phyloP scores from a whole-genome alignment of 2,797 vertebrate species.

The Miichthys miiuy region DNA sequence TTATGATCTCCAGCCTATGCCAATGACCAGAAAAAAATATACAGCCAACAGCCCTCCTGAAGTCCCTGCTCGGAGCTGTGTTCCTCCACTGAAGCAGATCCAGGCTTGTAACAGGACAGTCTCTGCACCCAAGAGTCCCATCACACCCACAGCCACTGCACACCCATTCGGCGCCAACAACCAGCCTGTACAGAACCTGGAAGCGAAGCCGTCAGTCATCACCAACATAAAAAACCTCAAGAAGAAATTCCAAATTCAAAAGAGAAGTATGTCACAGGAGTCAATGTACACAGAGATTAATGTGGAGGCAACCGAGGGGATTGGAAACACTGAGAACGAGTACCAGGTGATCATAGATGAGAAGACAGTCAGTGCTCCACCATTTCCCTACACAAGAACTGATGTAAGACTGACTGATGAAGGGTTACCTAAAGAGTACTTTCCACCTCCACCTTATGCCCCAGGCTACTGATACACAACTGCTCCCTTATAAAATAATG shows the following conservation, averaged over 20 bases:
- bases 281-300: conserved; percentile 51
- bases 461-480: conserved; percentile 75
- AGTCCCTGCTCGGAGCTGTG: conserved; percentile 48
- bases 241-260: conserved; percentile 79
- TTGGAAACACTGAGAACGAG: conserved; percentile 44
- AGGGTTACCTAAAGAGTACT: conserved; percentile 77
- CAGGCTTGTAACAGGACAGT: conserved; percentile 37
- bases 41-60: conserved; percentile 31
- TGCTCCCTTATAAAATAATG: neutral
- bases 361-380: neutral
- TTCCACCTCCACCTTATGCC: conserved; percentile 83
- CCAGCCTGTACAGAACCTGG: conserved; percentile 44
- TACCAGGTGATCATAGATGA: conserved; percentile 58
- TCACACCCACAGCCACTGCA: neutral
- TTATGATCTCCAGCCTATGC: conserved; percentile 54
- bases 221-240: conserved; percentile 73
- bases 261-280: conserved; percentile 55
- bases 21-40: conserved; percentile 50
- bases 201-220: conserved; percentile 48
- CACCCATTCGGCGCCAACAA: neutral
- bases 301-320: neutral
- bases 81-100: conserved; percentile 40
- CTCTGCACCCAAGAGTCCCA: conserved; percentile 15
- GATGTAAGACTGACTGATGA: neutral
- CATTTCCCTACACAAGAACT: neutral